Base-by-base conservation (phyloP, 2,797 vertebrate species). In the Hemitrygon akajei region DNA sequence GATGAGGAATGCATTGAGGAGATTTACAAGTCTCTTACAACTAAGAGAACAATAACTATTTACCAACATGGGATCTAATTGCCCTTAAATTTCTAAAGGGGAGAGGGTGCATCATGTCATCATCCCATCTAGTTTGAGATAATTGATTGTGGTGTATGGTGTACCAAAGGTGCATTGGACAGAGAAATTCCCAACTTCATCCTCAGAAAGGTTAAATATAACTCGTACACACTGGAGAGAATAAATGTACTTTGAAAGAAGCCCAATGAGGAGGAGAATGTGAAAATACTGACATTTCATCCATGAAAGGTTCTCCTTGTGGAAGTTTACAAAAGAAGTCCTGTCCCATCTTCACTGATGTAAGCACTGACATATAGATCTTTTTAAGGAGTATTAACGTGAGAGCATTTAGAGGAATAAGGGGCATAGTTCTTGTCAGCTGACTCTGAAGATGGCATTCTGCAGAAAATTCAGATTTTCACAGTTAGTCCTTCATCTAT, bases 391-490 rank as follows among this genome's bases (percentile, higher is more conserved):
- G 34, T 47, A 47, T 93, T 93, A 37, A 93, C 40, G 27, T 56
- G 91, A 30, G 91, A 76, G 14, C 3, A 71, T 27, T 93, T 75
- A 56, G 27, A 76, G 91, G 37, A 47, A 73, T 56, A 73, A 20
- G 37, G 25, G 22, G 37, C 60, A 66, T 75, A 10, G 25, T 25
- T 27, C 37, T 75, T 76, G 27, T 93, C 91, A 93, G 91, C 91
- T 93, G 91, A 93, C 34, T 25, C 69, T 73, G 25, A 30, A 25
- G 69, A 40, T 92, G 66, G 37, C 34, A 40, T 75, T 71, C 14
- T 37, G 71, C 73, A 71, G 71, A 93, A 93, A 73, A 93, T 93
- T 58, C 56, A 16, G 71, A 93, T 93, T 93, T 92, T 93, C 47
- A 93, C 69, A 71, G 69, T 56, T 27, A 16, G 37, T 73, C 40